Evolutionary conservation across 1,140 invertebrate species (phyloP).

Genomic region (Drosophila orena): DNA sequence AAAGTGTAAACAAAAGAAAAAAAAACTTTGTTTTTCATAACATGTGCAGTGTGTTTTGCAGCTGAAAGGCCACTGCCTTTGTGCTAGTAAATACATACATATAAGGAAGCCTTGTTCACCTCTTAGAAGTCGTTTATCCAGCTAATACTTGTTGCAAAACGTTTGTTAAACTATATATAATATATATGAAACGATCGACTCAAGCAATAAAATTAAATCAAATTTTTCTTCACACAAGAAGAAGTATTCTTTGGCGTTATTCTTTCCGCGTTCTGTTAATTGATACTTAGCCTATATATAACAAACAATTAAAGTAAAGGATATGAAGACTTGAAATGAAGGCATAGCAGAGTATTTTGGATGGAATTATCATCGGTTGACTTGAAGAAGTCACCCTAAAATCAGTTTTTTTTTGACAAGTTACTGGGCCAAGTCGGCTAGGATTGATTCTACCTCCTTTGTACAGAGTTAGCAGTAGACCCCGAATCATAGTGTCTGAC

Average conservation of each 20-base stretch:
- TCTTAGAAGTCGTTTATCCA: conserved; percentile 20
- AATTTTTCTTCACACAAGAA: conserved; percentile 14
- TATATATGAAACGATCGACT: conserved; percentile 7
- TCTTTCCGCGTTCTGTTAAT: neutral
- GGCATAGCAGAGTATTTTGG: neutral
- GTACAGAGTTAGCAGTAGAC: neutral
- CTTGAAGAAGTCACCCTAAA: neutral
- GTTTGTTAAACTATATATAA: conserved; percentile 21
- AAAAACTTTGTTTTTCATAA: neutral
- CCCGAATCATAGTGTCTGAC: neutral
- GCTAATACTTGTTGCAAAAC: conserved; percentile 56
- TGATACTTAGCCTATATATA: conserved; percentile 3
- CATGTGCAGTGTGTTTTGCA: conserved; percentile 1
- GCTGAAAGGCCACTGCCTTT: conserved; percentile 4
- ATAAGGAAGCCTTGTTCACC: conserved; percentile 1
- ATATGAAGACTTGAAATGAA: neutral
- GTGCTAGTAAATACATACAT: neutral
- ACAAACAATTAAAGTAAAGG: conserved; percentile 12
- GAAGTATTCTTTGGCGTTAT: neutral
- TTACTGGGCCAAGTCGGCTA: too few relatives aligned
- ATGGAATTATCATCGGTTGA: neutral
- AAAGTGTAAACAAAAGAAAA: conserved; percentile 4
- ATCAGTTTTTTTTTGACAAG: too few relatives aligned
- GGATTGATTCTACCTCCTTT: too few relatives aligned
- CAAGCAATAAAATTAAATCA: conserved; percentile 17